phyloP scores from a whole-genome alignment of 37 sponge, comb jelly and placozoan genomes.

The Corticium candelabrum region DNA sequence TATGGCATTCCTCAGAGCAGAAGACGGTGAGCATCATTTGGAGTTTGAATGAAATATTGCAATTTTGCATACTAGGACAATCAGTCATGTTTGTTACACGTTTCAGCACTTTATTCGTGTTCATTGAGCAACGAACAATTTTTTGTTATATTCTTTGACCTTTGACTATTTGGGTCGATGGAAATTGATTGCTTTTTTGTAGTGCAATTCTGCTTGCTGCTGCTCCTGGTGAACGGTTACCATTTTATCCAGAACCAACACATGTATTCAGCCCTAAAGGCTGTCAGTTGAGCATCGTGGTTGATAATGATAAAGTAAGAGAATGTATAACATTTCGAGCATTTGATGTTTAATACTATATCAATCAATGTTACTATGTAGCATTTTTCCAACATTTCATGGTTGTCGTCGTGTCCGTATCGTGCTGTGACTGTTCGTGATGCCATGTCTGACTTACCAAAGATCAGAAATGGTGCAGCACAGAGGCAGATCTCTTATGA shows the following conservation, averaged over 20 bases:
- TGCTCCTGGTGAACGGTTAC: slow-evolving; percentile 82
- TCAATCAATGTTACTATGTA: too few relatives aligned
- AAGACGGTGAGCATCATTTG: slow-evolving; percentile 28
- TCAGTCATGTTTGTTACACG: too few relatives aligned
- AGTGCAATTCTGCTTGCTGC: slow-evolving; percentile 86
- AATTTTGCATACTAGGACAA: not conserved
- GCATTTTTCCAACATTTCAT: slow-evolving; percentile 46
- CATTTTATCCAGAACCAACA: slow-evolving; percentile 73
- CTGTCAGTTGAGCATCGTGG: slow-evolving; percentile 51
- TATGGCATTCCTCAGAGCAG: slow-evolving; percentile 90
- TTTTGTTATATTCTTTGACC: not conserved
- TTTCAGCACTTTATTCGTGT: not conserved
- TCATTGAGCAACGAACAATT: not conserved
- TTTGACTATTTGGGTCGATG: too few relatives aligned
- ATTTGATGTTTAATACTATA: too few relatives aligned
- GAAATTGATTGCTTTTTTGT: not conserved
- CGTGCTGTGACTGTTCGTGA: slow-evolving; percentile 80
- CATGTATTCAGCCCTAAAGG: slow-evolving; percentile 73
- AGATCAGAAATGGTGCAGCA: slow-evolving; percentile 72
- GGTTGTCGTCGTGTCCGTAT: slow-evolving; percentile 46
- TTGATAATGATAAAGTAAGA: slow-evolving; percentile 56
- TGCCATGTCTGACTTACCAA: slow-evolving; percentile 88
- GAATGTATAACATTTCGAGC: not conserved
- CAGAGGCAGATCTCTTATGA: slow-evolving; percentile 54
- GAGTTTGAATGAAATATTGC: not conserved